Percentiles rank a stretch among this genome's conserved stretches.
Conservation (phyloP, 2,888 invertebrate genomes). For the Ernsta delagoae region DNA sequence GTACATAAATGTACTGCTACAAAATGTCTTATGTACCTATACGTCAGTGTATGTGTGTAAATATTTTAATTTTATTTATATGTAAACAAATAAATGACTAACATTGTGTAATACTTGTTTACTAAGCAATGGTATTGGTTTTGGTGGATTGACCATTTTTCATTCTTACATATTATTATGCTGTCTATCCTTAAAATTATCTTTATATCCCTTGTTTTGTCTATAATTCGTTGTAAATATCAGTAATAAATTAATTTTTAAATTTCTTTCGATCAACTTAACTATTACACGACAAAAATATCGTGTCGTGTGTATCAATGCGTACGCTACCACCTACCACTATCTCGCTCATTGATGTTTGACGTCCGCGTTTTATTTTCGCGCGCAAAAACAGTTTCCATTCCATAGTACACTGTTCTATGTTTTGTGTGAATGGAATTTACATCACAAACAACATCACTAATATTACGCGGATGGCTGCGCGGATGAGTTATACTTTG, state of each 20-base stretch:
- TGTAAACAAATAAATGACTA: no score
- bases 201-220: no score
- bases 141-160: no score
- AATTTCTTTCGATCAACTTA: not conserved
- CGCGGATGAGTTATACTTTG: not conserved
- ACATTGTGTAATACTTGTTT: no score
- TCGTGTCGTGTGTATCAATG: constrained; percentile 19
- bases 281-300: not conserved
- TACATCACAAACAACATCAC: constrained; percentile 41
- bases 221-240: not conserved
- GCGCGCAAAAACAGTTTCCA: constrained; percentile 46
- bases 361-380: constrained; percentile 56
- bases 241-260: not conserved
- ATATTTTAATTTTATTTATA: no score
- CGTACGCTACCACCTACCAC: not conserved
- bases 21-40: no score
- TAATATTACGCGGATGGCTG: constrained; percentile 6
- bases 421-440: constrained; percentile 60
- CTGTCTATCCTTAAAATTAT: no score
- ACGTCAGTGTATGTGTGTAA: no score
- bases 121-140: no score
- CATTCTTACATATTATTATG: no score
- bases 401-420: constrained; percentile 48
- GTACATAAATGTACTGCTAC: no score
- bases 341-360: constrained; percentile 57